Evolutionary conservation across 2,888 invertebrate genomes (phyloP).

Genomic region (Calephelis perditalis): DNA sequence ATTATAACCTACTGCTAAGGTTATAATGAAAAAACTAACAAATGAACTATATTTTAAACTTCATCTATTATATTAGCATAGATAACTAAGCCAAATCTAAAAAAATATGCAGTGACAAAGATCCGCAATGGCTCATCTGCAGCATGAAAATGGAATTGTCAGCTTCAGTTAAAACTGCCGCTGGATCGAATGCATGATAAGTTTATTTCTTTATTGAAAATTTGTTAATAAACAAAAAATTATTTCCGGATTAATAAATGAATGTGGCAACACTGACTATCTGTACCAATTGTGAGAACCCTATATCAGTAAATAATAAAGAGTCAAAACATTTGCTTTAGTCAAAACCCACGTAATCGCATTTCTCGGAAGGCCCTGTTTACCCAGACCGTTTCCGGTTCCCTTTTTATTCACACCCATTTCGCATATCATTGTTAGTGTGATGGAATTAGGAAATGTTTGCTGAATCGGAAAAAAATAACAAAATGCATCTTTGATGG

Average conservation of each 20-base stretch:
- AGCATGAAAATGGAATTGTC: no score
- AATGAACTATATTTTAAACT: no score
- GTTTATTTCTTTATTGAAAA: no score
- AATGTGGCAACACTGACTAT: neutral
- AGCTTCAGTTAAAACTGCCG: no score
- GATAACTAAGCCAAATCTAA: no score
- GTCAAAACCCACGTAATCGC: constrained; percentile 37
- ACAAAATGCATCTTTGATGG: no score
- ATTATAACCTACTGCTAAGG: no score
- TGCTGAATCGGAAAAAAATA: neutral
- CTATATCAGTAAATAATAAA: constrained; percentile 4
- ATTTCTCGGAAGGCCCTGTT: constrained; percentile 65
- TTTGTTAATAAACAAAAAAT: neutral
- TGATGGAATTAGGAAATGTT: constrained; percentile 19
- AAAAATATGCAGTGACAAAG: no score
- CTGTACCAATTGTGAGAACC: constrained; percentile 3
- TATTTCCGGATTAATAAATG: neutral
- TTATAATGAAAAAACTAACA: no score
- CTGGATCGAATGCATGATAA: no score
- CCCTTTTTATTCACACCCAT: constrained; percentile 35
- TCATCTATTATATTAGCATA: no score
- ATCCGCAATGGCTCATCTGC: no score
- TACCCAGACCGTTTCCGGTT: constrained; percentile 58
- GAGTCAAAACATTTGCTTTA: constrained; percentile 31
- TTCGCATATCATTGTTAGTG: constrained; percentile 32